phyloP scores from a whole-genome alignment of 2,888 invertebrate species.

The Latrodectus elegans region DNA sequence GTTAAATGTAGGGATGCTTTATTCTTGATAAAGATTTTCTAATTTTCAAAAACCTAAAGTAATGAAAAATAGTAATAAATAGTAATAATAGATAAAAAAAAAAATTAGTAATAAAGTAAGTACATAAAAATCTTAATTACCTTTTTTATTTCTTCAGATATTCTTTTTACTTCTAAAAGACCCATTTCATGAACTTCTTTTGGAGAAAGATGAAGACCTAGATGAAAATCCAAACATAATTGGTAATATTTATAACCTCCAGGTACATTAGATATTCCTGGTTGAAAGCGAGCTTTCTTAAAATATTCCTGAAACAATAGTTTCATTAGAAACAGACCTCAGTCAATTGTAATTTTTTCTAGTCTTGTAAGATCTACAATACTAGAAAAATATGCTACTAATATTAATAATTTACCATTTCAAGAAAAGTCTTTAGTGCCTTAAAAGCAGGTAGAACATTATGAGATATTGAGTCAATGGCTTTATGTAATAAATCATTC shows the following conservation, averaged over 20 bases:
- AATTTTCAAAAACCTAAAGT: too few relatives aligned
- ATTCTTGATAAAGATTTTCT: too few relatives aligned
- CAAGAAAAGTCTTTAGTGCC: constrained; percentile 26
- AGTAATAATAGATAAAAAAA: too few relatives aligned
- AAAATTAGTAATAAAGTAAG: too few relatives aligned
- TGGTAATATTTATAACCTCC: constrained; percentile 73
- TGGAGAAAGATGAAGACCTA: constrained; percentile 73
- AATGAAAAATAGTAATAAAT: too few relatives aligned
- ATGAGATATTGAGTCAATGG: constrained; percentile 22
- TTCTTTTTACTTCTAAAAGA: constrained; percentile 73
- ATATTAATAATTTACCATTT: constrained; percentile 15
- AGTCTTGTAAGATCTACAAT: neutral
- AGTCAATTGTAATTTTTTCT: neutral
- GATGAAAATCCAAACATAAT: constrained; percentile 74
- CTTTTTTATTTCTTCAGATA: constrained; percentile 72
- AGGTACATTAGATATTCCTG: constrained; percentile 73
- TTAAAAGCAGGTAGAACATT: constrained; percentile 45
- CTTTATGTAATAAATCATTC: constrained; percentile 2
- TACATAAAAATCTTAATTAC: constrained; percentile 48
- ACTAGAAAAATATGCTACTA: neutral
- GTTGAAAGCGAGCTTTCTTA: constrained; percentile 71
- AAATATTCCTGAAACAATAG: constrained; percentile 72
- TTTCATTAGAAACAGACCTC: neutral
- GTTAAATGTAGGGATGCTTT: too few relatives aligned
- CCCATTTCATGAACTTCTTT: constrained; percentile 74